Conservation (phyloP, 2,888 invertebrate genomes). For the Aphidoletes aphidimyza region DNA sequence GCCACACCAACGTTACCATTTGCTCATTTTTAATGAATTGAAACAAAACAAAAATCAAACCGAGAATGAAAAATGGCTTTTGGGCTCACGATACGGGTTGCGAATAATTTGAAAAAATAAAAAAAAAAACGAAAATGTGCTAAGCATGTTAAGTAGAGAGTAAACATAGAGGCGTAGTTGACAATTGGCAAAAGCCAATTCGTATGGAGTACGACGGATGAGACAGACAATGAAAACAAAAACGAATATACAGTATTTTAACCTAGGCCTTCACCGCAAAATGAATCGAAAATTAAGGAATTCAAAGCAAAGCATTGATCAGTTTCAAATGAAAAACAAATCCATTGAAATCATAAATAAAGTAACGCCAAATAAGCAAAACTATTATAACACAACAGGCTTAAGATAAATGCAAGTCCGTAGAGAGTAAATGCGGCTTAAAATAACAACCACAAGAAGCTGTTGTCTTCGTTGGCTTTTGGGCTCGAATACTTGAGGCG, state of each 20-base stretch:
- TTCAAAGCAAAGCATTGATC: constrained; percentile 39
- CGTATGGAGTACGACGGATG: too few species aligned
- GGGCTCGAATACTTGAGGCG: constrained; percentile 1
- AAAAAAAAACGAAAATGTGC: constrained; percentile 34
- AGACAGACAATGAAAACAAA: too few species aligned
- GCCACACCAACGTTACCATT: background rate
- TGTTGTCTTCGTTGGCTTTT: background rate
- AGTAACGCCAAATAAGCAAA: too few species aligned
- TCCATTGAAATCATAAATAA: too few species aligned
- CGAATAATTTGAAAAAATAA: too few species aligned
- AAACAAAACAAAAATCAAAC: too few species aligned
- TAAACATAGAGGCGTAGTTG: constrained; percentile 25
- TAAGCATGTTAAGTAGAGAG: constrained; percentile 21
- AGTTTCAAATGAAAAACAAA: background rate
- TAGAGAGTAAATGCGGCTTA: background rate
- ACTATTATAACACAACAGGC: too few species aligned
- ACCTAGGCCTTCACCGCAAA: constrained; percentile 53
- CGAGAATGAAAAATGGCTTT: constrained; percentile 6
- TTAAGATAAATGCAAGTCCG: background rate
- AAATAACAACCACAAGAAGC: background rate
- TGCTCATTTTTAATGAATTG: constrained; percentile 43
- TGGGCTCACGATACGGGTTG: constrained; percentile 15
- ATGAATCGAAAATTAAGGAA: background rate
- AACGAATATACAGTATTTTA: constrained; percentile 16
- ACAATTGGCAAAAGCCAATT: too few species aligned